phyloP scores from a whole-genome alignment of 2,797 vertebrate species.

The Schizopygopsis malacanthus region DNA sequence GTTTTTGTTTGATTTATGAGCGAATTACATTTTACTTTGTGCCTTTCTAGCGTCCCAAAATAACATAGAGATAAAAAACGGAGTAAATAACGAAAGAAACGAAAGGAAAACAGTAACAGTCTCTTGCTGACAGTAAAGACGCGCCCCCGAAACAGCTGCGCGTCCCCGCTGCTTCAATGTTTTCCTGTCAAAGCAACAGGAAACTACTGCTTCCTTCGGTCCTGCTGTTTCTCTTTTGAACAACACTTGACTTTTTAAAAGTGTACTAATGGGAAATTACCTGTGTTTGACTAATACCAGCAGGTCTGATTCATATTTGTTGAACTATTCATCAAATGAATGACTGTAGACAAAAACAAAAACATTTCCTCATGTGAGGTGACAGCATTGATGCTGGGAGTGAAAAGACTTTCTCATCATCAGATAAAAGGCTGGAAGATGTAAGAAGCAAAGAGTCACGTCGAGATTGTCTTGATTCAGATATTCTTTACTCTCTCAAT shows the following conservation, averaged over 20 bases:
- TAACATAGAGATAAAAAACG: not conserved
- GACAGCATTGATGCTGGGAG: not conserved
- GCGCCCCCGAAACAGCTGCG: conserved; percentile 11
- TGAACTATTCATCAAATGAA: not conserved
- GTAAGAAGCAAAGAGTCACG: not conserved
- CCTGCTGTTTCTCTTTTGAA: not conserved
- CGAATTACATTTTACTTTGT: not conserved
- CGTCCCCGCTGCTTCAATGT: conserved; percentile 13
- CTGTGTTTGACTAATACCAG: not conserved
- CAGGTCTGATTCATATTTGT: not conserved
- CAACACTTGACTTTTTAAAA: not conserved
- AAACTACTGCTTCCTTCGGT: conserved; percentile 36
- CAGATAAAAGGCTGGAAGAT: not conserved
- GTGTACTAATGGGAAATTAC: not conserved
- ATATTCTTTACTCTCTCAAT: not conserved
- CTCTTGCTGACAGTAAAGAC: not conserved
- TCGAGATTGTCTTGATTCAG: not conserved
- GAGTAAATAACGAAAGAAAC: not conserved
- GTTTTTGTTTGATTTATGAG: not conserved
- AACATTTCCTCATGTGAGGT: not conserved
- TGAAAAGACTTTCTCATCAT: conserved; percentile 4
- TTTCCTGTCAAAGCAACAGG: conserved; percentile 52
- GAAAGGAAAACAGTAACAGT: not conserved
- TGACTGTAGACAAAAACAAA: not conserved
- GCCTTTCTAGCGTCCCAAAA: not conserved